Evolutionary conservation across 2,797 vertebrate species (phyloP).

Genomic region (Coregonus sp.): DNA sequence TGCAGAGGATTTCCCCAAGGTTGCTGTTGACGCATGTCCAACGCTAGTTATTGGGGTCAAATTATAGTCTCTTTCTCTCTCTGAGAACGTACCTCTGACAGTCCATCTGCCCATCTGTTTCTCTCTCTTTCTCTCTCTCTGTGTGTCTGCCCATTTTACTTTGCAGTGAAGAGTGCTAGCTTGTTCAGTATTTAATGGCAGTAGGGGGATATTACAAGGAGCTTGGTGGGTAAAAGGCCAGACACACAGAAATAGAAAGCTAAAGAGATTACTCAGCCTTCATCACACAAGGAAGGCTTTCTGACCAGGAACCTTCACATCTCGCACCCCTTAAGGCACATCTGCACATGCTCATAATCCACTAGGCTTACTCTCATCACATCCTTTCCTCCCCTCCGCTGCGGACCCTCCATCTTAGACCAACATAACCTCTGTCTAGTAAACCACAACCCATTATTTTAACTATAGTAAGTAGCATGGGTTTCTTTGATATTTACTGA

Average conservation of each 20-base stretch:
- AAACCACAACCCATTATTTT: constrained; percentile 17
- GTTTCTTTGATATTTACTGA: constrained; percentile 23
- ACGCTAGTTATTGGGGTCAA: too few relatives aligned
- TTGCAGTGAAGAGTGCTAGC: constrained; percentile 19
- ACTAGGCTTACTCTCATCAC: constrained; percentile 62
- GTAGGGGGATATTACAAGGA: constrained; percentile 43
- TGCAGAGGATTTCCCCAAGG: too few relatives aligned
- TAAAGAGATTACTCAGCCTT: constrained; percentile 74
- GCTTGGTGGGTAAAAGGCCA: constrained; percentile 65
- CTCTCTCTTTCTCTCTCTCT: constrained; percentile 22
- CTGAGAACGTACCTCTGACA: constrained; percentile 9
- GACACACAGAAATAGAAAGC: constrained; percentile 68
- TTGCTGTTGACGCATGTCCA: too few relatives aligned
- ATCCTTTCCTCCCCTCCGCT: constrained; percentile 29
- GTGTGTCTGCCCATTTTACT: constrained; percentile 25
- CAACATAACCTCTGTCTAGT: constrained; percentile 12
- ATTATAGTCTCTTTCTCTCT: constrained; percentile 18
- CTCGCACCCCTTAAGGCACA: constrained; percentile 60
- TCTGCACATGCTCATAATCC: constrained; percentile 69
- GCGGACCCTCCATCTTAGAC: constrained; percentile 41
- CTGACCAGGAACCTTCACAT: constrained; percentile 69
- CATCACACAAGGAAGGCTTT: constrained; percentile 57
- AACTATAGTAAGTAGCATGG: constrained; percentile 20
- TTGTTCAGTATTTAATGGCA: constrained; percentile 61
- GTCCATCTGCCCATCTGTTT: not conserved